Evolutionary conservation across 2,797 vertebrate genomes (phyloP), one percentile per base, ranked within the genome.

Genomic region (Cheirogaleus major): DNA sequence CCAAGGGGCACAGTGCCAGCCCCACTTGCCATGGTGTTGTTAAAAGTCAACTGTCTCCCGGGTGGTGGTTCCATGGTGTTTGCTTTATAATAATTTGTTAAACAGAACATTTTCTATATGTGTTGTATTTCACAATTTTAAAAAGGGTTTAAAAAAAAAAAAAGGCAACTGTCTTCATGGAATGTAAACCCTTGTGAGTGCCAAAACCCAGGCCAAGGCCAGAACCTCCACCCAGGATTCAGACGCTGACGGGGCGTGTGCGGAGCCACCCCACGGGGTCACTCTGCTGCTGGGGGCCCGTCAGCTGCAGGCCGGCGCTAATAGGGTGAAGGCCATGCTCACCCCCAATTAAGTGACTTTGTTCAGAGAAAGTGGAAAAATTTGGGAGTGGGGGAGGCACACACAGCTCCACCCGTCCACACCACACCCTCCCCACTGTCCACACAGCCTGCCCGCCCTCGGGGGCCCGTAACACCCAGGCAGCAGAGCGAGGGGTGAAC

Each of bases 1-100:
- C 10, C 52, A 20, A 59, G 48, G 41, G 67, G 65, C 86, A 38
- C n/a, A 52, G 52, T 13, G 41, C 86, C 95, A 94, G n/a, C 57
- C 65, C 70, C 61, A 25, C 50, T 38, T 73, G 65, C 61, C 94
- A 90, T 63, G 7, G 43, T 18, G 13, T 59, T 41, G 89, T 63
- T 67, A 73, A 91, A 95, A 94, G 86, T 79, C 91, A 95, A 67
- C 82, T 61, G 23, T 93, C 81, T 88, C 67, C 91, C 22, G 3
- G 67, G 61, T 59, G 27, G 73, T 89, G 69, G 91, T 91, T 90
- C 89, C 59, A 76, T 0, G 27, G 48, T 95, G 55, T 96, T 96
- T 65, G 38, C 83, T 93, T 95, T 89, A 93, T 35, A 69, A 89
- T 73, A 63, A 97, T 96, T 92, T 96, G 90, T 78, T 95, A 96